phyloP scores from a whole-genome alignment of 2,888 invertebrate species.

The Epistrophella euchroma region DNA sequence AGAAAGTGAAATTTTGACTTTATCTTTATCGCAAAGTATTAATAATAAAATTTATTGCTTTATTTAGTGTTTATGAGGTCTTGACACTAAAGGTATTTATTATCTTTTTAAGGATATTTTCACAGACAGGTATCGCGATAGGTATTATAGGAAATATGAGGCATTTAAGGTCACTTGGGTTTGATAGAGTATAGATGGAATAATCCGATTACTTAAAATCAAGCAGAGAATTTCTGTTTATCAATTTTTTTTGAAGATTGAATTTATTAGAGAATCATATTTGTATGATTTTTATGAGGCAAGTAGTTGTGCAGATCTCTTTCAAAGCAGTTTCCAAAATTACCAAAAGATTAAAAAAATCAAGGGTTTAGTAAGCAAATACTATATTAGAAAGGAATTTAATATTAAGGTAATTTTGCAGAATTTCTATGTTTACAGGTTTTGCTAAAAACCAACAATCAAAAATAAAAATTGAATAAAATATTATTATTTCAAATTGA shows the following conservation, averaged over 20 bases:
- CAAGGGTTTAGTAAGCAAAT: too few relatives aligned
- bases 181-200: conserved; percentile 20
- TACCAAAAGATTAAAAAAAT: too few relatives aligned
- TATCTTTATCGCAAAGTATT: conserved; percentile 8
- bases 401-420: too few relatives aligned
- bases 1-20: conserved; percentile 56
- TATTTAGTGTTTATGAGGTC: conserved; percentile 44
- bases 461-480: too few relatives aligned
- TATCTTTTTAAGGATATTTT: background rate
- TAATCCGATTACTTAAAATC: conserved; percentile 44
- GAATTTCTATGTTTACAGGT: too few relatives aligned
- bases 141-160: conserved; percentile 44
- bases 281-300: background rate
- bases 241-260: background rate
- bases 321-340: background rate
- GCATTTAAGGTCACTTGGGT: conserved; percentile 4
- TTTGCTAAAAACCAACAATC: too few relatives aligned
- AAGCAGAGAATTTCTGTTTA: too few relatives aligned
- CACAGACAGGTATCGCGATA: conserved; percentile 28
- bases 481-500: too few relatives aligned
- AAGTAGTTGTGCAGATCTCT: background rate
- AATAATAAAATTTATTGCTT: conserved; percentile 62
- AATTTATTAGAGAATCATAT: background rate
- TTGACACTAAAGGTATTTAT: conserved; percentile 10
- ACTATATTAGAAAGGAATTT: too few relatives aligned